Conservation (phyloP, 64 coral and sea anemone species). For the Montipora sp. region DNA sequence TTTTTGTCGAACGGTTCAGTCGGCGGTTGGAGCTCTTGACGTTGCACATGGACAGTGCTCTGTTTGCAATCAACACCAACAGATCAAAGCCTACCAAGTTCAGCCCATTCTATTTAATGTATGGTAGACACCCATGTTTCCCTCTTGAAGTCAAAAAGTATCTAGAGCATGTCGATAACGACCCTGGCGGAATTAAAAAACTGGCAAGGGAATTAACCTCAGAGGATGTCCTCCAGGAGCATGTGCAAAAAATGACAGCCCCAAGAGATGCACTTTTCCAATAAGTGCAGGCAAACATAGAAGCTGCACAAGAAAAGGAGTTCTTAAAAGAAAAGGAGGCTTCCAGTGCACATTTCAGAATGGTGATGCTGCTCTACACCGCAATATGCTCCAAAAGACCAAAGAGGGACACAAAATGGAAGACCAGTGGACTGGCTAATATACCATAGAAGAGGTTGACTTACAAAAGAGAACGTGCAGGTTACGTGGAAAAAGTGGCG, state of each 20-base stretch:
- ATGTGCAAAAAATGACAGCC: background rate
- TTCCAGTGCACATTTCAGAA: slow-evolving; percentile 18
- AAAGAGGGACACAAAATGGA: slow-evolving; percentile 37
- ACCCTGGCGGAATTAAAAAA: background rate
- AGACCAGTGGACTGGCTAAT: slow-evolving; percentile 29
- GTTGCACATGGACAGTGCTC: no score
- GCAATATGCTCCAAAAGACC: slow-evolving; percentile 39
- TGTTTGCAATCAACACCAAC: background rate
- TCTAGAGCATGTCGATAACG: background rate
- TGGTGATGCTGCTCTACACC: slow-evolving; percentile 10
- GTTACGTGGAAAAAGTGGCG: background rate
- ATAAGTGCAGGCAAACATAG: slow-evolving; percentile 14
- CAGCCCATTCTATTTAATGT: slow-evolving; percentile 25
- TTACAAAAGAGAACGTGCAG: slow-evolving; percentile 1
- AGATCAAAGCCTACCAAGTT: background rate
- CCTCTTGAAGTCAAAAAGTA: slow-evolving; percentile 36
- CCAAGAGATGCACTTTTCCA: background rate
- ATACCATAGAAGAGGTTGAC: background rate
- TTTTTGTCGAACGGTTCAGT: no score
- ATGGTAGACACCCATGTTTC: slow-evolving; percentile 33
- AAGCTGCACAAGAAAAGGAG: slow-evolving; percentile 34
- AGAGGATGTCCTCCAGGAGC: background rate
- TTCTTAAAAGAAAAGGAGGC: slow-evolving; percentile 15
- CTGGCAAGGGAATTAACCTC: background rate
- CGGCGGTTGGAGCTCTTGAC: no score